phyloP scores from a whole-genome alignment of 2,113 vertebrate genomes.

The Aptenodytes forsteri region DNA sequence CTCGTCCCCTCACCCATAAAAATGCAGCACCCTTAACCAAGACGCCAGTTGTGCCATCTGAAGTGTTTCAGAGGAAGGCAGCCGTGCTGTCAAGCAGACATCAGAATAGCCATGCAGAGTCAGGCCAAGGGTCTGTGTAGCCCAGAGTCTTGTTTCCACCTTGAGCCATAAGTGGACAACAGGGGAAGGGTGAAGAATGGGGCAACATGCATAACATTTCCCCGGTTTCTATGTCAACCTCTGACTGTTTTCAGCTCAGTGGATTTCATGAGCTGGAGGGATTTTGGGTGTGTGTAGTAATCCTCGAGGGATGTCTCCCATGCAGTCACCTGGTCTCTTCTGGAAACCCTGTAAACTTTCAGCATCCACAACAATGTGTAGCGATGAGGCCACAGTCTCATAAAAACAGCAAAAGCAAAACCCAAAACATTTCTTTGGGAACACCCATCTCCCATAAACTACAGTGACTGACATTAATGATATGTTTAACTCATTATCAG shows the following conservation, averaged over 20 bases:
- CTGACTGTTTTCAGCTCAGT: neutral
- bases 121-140: neutral
- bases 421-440: neutral
- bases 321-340: neutral
- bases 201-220: neutral
- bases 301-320: neutral
- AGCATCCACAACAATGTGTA: accelerated
- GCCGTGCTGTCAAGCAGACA: accelerated
- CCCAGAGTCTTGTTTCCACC: neutral
- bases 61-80: neutral
- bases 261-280: neutral
- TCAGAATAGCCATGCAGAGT: neutral
- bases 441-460: neutral
- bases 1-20: neutral
- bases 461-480: neutral
- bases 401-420: neutral
- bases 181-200: too few species aligned
- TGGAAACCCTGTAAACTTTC: neutral
- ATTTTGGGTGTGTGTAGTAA: neutral
- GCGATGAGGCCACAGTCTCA: neutral
- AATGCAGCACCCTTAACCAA: neutral
- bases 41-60: accelerated
- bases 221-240: neutral
- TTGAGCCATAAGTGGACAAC: neutral
- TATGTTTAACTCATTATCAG: neutral